A percentile compares a stretch with the other conserved stretches of the same genome.
Evolutionary conservation across 2,113 vertebrate genomes (phyloP).

Genomic region (Panthera tigris): DNA sequence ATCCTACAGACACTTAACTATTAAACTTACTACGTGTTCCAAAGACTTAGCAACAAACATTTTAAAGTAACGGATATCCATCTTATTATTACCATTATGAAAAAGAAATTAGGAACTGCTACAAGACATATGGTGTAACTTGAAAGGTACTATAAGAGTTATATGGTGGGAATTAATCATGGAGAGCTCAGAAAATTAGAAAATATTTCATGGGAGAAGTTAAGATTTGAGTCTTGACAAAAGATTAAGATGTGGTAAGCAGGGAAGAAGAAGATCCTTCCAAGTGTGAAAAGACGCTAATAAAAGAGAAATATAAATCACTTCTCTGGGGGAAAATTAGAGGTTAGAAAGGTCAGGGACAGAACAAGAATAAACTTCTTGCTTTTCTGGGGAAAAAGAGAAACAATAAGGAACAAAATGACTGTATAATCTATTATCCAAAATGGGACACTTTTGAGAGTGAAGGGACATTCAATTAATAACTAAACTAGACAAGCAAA

Average conservation of each 20-base stretch:
- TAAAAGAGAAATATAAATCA: neutral
- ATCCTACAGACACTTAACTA: neutral
- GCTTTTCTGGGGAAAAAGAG: conserved; percentile 31
- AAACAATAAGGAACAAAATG: conserved; percentile 31
- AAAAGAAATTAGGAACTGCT: conserved; percentile 54
- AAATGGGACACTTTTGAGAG: neutral
- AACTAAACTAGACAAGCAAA: neutral
- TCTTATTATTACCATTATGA: neutral
- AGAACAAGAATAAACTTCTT: conserved; percentile 13
- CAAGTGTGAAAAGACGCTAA: neutral
- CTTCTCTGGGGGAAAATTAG: neutral
- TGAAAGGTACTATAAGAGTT: neutral
- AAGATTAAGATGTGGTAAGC: conserved; percentile 35
- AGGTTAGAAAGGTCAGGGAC: neutral
- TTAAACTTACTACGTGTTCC: neutral
- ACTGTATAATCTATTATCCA: neutral
- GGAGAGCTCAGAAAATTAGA: neutral
- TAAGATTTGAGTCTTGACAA: conserved; percentile 7
- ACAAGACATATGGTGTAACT: neutral
- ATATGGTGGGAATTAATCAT: neutral
- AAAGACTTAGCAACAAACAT: conserved; percentile 23
- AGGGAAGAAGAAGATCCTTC: neutral
- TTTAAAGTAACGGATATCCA: neutral
- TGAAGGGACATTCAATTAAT: neutral
- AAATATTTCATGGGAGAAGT: neutral